Conservation (phyloP, 2,113 vertebrate genomes). For the Spizaetus ornatus region DNA sequence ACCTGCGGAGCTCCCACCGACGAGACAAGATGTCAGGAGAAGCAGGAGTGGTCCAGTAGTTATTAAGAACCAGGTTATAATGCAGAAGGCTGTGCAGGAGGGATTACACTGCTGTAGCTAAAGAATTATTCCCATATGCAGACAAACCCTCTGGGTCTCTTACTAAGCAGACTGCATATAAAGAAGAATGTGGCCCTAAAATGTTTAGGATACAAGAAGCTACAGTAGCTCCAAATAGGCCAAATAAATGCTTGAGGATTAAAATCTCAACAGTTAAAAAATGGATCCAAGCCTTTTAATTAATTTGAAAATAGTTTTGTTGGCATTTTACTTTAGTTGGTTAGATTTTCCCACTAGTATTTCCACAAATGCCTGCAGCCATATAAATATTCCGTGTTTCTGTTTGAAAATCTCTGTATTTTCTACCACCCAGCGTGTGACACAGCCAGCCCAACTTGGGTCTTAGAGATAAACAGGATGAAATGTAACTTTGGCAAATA, state of each 20-base stretch:
- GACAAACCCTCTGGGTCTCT: neutral
- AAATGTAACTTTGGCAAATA: neutral
- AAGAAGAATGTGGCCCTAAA: slow-evolving; percentile 2
- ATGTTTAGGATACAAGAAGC: slow-evolving; percentile 25
- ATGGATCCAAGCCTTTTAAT: neutral
- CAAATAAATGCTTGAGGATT: slow-evolving; percentile 18
- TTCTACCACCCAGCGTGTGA: slow-evolving; percentile 28
- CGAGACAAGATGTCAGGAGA: neutral
- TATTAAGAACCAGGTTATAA: neutral
- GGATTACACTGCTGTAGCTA: neutral
- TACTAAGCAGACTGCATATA: neutral
- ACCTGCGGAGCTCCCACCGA: neutral
- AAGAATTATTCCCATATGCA: neutral
- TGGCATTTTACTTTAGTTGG: neutral
- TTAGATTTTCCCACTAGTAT: neutral
- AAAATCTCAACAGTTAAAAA: neutral
- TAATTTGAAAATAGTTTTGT: slow-evolving; percentile 23
- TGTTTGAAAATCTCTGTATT: slow-evolving; percentile 23
- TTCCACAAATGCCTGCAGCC: neutral
- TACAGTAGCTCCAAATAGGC: slow-evolving; percentile 5
- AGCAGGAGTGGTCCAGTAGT: neutral
- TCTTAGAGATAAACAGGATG: neutral
- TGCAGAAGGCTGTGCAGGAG: neutral
- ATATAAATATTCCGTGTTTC: slow-evolving; percentile 21
- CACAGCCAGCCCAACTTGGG: neutral